Conservation (phyloP, 2,797 vertebrate genomes). For the Darevskia mixta region DNA sequence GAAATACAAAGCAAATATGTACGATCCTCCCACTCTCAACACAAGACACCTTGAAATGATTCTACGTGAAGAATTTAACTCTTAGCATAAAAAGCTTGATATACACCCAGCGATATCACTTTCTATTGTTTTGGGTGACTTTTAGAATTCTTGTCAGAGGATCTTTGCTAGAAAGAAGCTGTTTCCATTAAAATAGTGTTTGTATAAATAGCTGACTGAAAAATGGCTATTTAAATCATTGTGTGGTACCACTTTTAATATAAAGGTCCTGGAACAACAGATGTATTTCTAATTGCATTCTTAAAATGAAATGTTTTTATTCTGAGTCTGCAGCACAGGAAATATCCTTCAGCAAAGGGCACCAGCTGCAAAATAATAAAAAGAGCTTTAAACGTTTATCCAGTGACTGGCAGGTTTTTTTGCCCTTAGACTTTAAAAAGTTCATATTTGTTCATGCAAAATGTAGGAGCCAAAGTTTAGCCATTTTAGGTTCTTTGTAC, state of each 20-base stretch:
- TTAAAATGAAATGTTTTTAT: constrained; percentile 70
- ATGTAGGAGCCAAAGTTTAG: constrained; percentile 54
- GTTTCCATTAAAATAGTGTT: neutral
- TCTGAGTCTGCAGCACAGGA: constrained; percentile 56
- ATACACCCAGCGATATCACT: neutral
- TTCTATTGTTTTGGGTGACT: neutral
- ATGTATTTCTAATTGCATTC: constrained; percentile 74
- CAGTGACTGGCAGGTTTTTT: constrained; percentile 53
- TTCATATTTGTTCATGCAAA: constrained; percentile 68
- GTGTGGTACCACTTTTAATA: constrained; percentile 43
- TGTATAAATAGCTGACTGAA: constrained; percentile 24
- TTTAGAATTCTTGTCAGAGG: neutral
- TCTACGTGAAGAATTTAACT: neutral
- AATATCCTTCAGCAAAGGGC: constrained; percentile 72
- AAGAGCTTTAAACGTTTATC: constrained; percentile 71
- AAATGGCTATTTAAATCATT: constrained; percentile 14
- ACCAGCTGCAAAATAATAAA: constrained; percentile 72
- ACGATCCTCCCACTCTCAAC: neutral
- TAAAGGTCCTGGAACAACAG: constrained; percentile 65
- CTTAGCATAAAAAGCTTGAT: neutral
- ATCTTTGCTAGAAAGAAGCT: neutral
- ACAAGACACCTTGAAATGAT: neutral
- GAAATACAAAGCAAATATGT: neutral
- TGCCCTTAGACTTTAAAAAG: constrained; percentile 57
- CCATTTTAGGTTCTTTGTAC: constrained; percentile 24